Evolutionary conservation across 1,140 invertebrate genomes (phyloP).

Genomic region (Babylonia areolata): DNA sequence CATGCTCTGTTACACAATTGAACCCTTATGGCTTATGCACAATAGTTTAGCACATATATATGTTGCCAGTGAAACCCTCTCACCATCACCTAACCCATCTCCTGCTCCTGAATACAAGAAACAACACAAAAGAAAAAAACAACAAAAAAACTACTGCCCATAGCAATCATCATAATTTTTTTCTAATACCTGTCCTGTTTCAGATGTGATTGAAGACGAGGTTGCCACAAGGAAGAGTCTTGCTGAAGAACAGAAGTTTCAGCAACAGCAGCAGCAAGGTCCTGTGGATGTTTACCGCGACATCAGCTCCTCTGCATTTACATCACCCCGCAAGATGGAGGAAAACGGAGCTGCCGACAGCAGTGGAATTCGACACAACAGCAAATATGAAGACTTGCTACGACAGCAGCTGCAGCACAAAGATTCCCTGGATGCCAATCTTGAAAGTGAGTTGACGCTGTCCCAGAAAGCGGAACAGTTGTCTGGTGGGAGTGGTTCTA

Average conservation of each 20-base stretch:
- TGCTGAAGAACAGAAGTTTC: conserved; percentile 29
- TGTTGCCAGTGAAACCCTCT: too few species aligned
- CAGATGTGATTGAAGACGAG: conserved; percentile 43
- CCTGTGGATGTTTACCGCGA: conserved; percentile 38
- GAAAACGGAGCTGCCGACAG: conserved; percentile 12
- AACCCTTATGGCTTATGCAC: too few species aligned
- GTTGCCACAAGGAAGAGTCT: conserved; percentile 33
- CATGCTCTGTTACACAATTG: too few species aligned
- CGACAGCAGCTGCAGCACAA: conserved; percentile 49
- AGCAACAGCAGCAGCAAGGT: conserved; percentile 7
- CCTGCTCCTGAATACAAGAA: too few species aligned
- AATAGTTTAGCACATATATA: too few species aligned
- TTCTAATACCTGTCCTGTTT: background rate
- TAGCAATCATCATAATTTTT: background rate
- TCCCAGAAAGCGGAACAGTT: conserved; percentile 34
- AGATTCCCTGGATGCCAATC: conserved; percentile 36
- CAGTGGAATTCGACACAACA: conserved; percentile 43
- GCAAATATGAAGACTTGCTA: conserved; percentile 51
- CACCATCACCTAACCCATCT: too few species aligned
- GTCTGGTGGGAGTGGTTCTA: conserved; percentile 35
- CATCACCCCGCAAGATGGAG: conserved; percentile 39
- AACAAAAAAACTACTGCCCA: too few species aligned
- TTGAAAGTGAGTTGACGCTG: conserved; percentile 37
- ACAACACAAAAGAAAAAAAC: too few species aligned
- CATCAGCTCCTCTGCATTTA: conserved; percentile 37